A percentile compares a stretch with the other conserved stretches of the same genome.
phyloP scores from a whole-genome alignment of 2,797 vertebrate species.

The Poecile montanus region DNA sequence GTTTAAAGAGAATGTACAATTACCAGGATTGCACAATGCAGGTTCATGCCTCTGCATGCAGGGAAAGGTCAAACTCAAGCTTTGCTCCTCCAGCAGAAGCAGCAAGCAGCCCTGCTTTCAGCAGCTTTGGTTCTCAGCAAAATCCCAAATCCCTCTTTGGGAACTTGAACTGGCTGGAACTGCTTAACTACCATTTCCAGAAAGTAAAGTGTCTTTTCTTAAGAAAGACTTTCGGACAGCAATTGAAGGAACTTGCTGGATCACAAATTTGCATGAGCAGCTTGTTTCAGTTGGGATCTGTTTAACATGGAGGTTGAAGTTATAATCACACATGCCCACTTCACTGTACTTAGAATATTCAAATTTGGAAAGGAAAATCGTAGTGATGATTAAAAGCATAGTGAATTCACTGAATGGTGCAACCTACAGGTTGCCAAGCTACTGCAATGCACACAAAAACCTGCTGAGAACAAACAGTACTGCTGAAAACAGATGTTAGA shows the following conservation, averaged over 20 bases:
- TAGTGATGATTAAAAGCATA: slow-evolving; percentile 39
- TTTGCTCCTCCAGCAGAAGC: background rate
- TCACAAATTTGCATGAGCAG: background rate
- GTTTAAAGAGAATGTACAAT: background rate
- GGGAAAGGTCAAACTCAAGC: background rate
- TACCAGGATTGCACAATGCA: slow-evolving; percentile 25
- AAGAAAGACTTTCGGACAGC: background rate
- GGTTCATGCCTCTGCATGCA: slow-evolving; percentile 14
- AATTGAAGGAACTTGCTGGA: background rate
- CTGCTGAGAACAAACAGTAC: slow-evolving; percentile 58
- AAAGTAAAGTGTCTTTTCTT: background rate
- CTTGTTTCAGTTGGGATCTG: background rate
- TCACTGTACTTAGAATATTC: slow-evolving; percentile 23
- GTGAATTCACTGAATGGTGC: slow-evolving; percentile 44
- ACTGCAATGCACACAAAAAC: slow-evolving; percentile 62
- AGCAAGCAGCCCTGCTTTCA: background rate
- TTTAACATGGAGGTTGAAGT: background rate
- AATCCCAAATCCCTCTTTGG: background rate
- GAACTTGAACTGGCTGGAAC: background rate
- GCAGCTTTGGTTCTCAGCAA: background rate
- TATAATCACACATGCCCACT: slow-evolving; percentile 6
- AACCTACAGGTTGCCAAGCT: slow-evolving; percentile 57
- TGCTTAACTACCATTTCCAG: background rate
- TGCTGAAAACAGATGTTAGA: slow-evolving; percentile 58
- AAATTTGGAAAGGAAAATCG: slow-evolving; percentile 52